Evolutionary conservation across 2,113 vertebrate genomes (phyloP).

Genomic region (Protobothrops mucrosquamatus): DNA sequence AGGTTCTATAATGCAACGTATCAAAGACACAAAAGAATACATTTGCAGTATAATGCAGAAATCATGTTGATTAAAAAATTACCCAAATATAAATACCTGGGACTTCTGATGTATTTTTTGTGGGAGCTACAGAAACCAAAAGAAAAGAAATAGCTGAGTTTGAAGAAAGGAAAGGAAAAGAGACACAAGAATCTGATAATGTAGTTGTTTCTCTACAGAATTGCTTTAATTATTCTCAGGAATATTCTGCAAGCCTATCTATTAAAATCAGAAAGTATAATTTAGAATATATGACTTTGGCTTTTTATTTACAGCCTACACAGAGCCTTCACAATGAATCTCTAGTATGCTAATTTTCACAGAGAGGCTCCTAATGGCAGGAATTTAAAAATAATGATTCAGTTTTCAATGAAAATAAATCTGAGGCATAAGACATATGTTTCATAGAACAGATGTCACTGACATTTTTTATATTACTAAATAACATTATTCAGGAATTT

Average conservation of each 20-base stretch:
- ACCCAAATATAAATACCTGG: neutral
- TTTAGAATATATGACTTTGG: neutral
- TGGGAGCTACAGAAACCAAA: neutral
- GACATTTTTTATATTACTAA: neutral
- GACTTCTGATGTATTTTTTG: neutral
- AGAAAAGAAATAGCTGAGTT: neutral
- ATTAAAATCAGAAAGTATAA: neutral
- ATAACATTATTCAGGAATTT: neutral
- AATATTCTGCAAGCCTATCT: neutral
- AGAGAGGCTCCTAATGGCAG: neutral
- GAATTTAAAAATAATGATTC: neutral
- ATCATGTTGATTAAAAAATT: neutral
- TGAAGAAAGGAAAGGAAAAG: neutral
- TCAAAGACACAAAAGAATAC: neutral
- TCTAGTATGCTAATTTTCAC: neutral
- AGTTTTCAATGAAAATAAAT: neutral
- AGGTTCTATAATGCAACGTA: neutral
- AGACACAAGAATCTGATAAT: neutral
- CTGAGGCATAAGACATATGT: neutral
- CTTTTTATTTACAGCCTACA: neutral
- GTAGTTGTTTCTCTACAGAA: neutral
- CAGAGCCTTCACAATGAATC: neutral
- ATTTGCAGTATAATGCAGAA: neutral
- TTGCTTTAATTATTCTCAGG: neutral
- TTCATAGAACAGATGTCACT: neutral